These are phyloP conservation scores for Dasypus novemcinctus DNA, from an alignment of 2,113 vertebrate genomes.

Conservation along the genomic window DNA sequence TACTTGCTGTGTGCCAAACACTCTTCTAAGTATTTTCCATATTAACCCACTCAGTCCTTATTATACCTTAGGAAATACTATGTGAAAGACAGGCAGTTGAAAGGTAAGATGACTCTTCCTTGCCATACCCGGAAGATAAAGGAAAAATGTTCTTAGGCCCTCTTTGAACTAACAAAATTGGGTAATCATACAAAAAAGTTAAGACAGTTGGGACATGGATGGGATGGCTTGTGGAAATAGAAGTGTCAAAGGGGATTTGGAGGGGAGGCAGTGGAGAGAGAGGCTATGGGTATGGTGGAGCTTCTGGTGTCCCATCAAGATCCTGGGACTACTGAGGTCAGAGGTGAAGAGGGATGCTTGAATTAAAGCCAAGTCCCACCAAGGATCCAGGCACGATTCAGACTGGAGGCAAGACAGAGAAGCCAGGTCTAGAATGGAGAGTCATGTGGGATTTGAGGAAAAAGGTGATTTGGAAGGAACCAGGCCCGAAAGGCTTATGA, in stretches of 20 bases:
- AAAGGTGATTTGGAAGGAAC: background rate
- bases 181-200: background rate
- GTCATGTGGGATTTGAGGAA: background rate
- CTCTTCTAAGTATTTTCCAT: background rate
- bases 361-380: background rate
- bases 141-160: background rate
- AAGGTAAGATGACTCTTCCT: background rate
- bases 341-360: background rate
- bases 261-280: background rate
- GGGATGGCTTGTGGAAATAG: background rate
- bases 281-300: background rate
- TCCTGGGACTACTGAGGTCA: background rate
- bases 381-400: background rate
- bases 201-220: background rate
- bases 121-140: background rate
- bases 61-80: background rate
- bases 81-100: background rate
- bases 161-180: background rate
- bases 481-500: background rate
- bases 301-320: background rate
- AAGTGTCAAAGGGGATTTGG: background rate
- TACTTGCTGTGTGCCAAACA: background rate
- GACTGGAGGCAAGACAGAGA: slow-evolving; percentile 11
- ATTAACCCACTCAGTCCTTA: background rate
- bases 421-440: background rate